Base-by-base conservation (phyloP, 2,888 invertebrate genomes). In the Rugalucina vietnamica region DNA sequence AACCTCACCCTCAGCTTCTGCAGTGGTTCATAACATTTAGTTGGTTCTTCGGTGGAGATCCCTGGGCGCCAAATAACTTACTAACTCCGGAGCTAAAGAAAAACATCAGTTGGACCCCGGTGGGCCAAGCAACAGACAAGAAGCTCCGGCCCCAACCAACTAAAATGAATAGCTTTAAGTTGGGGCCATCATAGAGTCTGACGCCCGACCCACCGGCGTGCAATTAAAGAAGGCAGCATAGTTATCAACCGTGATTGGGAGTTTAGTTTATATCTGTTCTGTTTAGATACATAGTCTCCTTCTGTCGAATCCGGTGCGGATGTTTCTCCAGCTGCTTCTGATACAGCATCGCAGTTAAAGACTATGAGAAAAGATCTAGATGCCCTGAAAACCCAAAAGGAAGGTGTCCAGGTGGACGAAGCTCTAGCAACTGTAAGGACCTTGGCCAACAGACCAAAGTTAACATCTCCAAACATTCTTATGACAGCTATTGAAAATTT, bases 401-500 rank as follows among this genome's bases (percentile, higher is more conserved):
- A 76, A 37, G 73, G 34, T 1, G 49, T 81, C 24, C 77, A 81
- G n/a, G 74, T 81, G 49, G 77, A 81, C 27, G 81, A 81, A 34
- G 73, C 81, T 8, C 29, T 81, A 50, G 71, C 82, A 10, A 77
- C 57, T 70, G 77, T 82, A 43, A 49, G 77, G n/a, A 72, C 54
- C 73, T n/a, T 82, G 18, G 75, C 79, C 5, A 82, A 79, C 60
- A 65, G 78, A 18, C 74, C 74, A 24, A 82, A 54, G 24, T 65
- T 77, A 37, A 82, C 82, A n/a, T 74, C 78, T 27, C 82, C 57
- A 32, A 43, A 82, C 75, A 65, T 82, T 37, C 37, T 79, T 12
- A 24, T 82, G 70, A 79, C 82, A 29, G 82, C 82, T n/a, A 54
- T 79, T 27, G 82, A 82, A 60, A 70, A 50, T 24, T 71, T 75